Conservation (phyloP, 2,888 invertebrate species). For the Balanococcus diminutus region DNA sequence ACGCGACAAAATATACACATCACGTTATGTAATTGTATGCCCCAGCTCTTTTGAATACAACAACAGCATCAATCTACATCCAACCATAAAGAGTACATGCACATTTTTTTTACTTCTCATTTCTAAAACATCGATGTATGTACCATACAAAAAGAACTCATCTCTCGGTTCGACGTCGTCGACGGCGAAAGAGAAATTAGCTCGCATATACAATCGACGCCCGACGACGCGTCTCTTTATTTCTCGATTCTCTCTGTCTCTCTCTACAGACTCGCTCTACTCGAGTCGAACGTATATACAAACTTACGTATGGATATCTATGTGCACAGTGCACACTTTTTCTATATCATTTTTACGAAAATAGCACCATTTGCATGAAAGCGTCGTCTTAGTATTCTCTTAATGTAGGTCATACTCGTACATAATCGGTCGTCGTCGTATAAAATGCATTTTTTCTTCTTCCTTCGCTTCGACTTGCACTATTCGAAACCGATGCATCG, state of each 20-base stretch:
- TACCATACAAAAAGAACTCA: not conserved
- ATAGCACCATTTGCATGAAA: slow-evolving; percentile 1
- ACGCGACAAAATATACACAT: not conserved
- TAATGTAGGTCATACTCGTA: slow-evolving; percentile 2
- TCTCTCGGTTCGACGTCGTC: not conserved
- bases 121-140: not conserved
- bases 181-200: not conserved
- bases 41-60: not conserved
- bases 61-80: not conserved
- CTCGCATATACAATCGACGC: not conserved
- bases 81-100: not conserved
- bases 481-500: not conserved
- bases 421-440: not conserved
- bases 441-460: not conserved
- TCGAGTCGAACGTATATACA: not conserved
- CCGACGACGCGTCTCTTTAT: not conserved
- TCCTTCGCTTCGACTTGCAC: not conserved
- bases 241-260: not conserved
- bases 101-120: not conserved
- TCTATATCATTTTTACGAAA: not conserved
- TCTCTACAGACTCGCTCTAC: not conserved
- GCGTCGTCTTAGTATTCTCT: slow-evolving; percentile 8
- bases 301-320: too few species aligned
- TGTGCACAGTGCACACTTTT: not conserved
- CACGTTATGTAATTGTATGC: not conserved